These are phyloP conservation scores for Stylophora pistillata DNA, from an alignment of 64 coral and sea anemone genomes.

Conservation along the genomic window DNA sequence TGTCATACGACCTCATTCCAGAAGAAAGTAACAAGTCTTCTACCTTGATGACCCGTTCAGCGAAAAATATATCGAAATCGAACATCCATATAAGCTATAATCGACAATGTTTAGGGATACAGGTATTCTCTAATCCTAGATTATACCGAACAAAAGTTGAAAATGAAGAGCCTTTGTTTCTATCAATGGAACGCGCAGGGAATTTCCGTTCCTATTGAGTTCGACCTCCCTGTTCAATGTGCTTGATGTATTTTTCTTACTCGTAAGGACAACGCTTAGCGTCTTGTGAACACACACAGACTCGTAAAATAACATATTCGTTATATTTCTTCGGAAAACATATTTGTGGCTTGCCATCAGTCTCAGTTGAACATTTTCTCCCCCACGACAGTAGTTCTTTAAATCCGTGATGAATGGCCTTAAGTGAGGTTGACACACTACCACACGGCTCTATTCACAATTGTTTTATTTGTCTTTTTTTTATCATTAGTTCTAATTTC, in stretches of 20 bases:
- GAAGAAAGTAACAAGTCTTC: background rate
- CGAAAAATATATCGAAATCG: background rate
- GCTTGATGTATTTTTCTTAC: slow-evolving; percentile 41
- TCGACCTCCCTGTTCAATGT: slow-evolving; percentile 51
- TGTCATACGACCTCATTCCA: background rate
- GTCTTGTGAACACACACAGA: background rate
- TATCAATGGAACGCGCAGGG: slow-evolving; percentile 33
- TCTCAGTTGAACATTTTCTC: background rate
- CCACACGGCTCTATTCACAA: background rate
- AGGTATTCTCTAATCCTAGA: background rate
- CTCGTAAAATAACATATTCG: background rate
- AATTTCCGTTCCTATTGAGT: slow-evolving; percentile 38
- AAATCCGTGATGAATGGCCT: background rate
- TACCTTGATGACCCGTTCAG: background rate
- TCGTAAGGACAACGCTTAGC: slow-evolving; percentile 45
- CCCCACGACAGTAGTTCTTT: background rate
- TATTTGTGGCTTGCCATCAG: background rate
- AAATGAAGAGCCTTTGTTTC: slow-evolving; percentile 19
- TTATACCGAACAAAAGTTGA: slow-evolving; percentile 1
- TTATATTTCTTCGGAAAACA: background rate
- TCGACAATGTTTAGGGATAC: background rate
- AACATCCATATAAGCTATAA: background rate
- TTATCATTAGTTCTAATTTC: slow-evolving; percentile 25
- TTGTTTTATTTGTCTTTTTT: slow-evolving; percentile 7
- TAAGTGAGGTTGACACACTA: background rate